phyloP scores from a whole-genome alignment of 2,113 vertebrate species.

The Gallinago undulata region DNA sequence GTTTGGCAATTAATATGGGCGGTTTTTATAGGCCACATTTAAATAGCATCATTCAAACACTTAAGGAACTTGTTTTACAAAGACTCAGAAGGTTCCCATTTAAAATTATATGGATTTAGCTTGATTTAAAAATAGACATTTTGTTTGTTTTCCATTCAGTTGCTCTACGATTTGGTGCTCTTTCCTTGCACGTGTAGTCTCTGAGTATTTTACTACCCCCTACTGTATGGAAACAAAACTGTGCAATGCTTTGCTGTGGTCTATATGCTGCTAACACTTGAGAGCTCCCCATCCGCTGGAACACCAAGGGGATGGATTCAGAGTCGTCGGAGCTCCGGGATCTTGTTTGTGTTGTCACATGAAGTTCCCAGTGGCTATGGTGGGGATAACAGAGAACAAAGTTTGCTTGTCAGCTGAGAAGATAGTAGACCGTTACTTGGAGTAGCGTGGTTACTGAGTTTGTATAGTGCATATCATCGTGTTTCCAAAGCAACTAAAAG shows the following conservation, averaged over 20 bases:
- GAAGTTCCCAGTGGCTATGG: neutral
- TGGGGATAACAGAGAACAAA: neutral
- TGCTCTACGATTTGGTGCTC: constrained; percentile 12
- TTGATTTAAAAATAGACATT: constrained; percentile 51
- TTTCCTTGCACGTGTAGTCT: constrained; percentile 21
- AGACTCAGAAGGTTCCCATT: constrained; percentile 37
- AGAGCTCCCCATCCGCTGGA: neutral
- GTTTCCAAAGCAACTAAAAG: constrained; percentile 60
- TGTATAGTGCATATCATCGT: neutral
- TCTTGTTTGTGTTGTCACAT: neutral
- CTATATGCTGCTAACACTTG: neutral
- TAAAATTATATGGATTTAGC: constrained; percentile 51
- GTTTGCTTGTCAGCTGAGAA: neutral
- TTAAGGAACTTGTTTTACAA: constrained; percentile 38
- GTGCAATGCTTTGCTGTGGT: neutral
- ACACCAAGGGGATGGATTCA: neutral
- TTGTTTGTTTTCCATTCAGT: constrained; percentile 56
- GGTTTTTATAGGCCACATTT: constrained; percentile 57
- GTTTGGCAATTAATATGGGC: constrained; percentile 57
- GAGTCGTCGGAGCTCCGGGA: neutral
- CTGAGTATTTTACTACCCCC: constrained; percentile 62
- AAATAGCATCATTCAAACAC: constrained; percentile 66
- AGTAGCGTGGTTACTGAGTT: neutral
- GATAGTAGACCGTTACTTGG: neutral
- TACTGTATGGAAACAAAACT: constrained; percentile 55